These are phyloP conservation scores for Lutra lutra DNA, from an alignment of 2,797 vertebrate species.

Conservation along the genomic window DNA sequence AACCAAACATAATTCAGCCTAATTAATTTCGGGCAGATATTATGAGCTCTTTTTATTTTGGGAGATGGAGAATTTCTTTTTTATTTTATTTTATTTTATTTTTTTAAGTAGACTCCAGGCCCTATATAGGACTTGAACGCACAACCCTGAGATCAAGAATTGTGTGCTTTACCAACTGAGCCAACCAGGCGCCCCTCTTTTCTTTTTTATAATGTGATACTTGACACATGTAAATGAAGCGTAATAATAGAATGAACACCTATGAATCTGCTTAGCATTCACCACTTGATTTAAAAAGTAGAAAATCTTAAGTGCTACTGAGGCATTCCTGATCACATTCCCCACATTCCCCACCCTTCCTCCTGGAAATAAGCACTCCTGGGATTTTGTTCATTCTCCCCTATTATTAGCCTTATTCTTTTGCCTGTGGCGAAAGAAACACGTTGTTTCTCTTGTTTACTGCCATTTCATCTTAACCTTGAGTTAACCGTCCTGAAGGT, in stretches of 20 bases:
- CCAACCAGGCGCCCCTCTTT: not conserved
- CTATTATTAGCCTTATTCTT: not conserved
- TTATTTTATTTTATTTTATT: not conserved
- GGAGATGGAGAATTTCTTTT: not conserved
- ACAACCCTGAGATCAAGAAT: not conserved
- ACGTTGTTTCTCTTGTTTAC: not conserved
- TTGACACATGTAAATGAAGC: not conserved
- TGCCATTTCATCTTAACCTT: conserved; percentile 20
- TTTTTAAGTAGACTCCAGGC: not conserved
- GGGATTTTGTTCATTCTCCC: not conserved
- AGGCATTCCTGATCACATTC: not conserved
- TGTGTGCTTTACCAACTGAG: not conserved
- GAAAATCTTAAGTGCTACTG: not conserved
- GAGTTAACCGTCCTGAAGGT: not conserved
- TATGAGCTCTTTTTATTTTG: not conserved
- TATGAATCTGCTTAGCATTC: not conserved
- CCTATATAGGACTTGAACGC: not conserved
- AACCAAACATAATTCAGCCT: conserved; percentile 4
- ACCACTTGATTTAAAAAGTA: not conserved
- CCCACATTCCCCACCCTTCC: not conserved
- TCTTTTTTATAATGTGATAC: not conserved
- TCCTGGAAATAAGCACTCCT: not conserved
- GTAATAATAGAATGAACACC: not conserved
- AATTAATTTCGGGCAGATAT: not conserved
- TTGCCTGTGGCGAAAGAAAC: not conserved